phyloP scores from a whole-genome alignment of 2,797 vertebrate species.

The Chromis chromis region DNA sequence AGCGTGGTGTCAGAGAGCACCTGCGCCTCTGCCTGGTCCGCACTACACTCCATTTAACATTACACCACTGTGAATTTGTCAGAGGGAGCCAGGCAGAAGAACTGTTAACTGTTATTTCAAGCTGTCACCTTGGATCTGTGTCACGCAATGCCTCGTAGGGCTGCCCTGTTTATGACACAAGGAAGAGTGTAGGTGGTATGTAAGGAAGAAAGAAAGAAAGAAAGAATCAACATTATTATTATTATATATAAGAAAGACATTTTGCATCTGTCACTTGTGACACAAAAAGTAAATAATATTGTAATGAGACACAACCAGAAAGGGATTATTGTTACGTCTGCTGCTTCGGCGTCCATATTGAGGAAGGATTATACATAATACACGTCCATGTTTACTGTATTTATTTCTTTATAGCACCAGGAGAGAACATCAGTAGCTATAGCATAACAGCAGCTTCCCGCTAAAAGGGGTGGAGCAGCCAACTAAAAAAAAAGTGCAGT shows the following conservation, averaged over 20 bases:
- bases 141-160: conserved; percentile 66
- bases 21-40: conserved; percentile 60
- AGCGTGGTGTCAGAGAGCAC: conserved; percentile 65
- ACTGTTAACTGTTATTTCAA: conserved; percentile 77
- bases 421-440: too few species aligned
- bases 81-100: conserved; percentile 67
- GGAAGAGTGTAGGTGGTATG: conserved; percentile 53
- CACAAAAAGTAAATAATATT: conserved; percentile 2
- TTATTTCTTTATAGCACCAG: too few species aligned
- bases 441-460: too few species aligned
- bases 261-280: conserved; percentile 28
- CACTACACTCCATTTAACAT: conserved; percentile 79
- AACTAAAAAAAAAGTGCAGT: too few species aligned
- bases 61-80: conserved; percentile 72
- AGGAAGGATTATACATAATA: too few species aligned
- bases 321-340: background rate
- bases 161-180: conserved; percentile 58
- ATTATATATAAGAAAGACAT: conserved; percentile 18
- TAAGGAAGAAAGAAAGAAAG: conserved; percentile 31
- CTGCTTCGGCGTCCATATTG: too few species aligned
- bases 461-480: too few species aligned
- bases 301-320: background rate
- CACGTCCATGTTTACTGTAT: too few species aligned
- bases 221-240: conserved; percentile 34
- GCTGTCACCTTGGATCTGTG: conserved; percentile 77